A percentile compares a stretch with the other conserved stretches of the same genome.
Conservation (phyloP, 2,113 vertebrate genomes). For the Hystrix brachyura region DNA sequence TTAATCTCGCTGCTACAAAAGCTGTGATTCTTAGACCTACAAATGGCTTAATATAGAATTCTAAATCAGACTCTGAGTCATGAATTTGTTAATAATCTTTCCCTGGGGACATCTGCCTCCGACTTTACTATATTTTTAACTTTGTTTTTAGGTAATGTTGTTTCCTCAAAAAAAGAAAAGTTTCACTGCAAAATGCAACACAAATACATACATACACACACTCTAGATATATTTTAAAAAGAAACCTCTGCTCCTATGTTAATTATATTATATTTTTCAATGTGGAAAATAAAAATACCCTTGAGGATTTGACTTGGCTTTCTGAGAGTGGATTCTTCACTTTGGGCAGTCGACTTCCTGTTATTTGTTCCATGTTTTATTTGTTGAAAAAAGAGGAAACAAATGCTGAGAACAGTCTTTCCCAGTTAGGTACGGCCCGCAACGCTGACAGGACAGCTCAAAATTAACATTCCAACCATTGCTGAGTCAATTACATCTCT, state of each 20-base stretch:
- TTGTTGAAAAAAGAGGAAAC: conserved; percentile 44
- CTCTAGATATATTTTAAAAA: neutral
- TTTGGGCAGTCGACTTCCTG: conserved; percentile 23
- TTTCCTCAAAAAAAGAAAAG: neutral
- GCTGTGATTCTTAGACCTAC: conserved; percentile 32
- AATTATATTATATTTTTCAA: conserved; percentile 23
- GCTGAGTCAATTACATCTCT: conserved; percentile 29
- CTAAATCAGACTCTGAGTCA: conserved; percentile 7
- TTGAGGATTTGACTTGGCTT: neutral
- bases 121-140: neutral
- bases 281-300: conserved; percentile 7
- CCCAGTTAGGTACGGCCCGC: neutral
- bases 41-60: conserved; percentile 42
- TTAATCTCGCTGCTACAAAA: neutral
- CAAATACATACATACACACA: neutral
- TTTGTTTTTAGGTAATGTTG: conserved; percentile 7
- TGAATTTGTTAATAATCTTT: neutral
- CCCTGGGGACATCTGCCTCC: neutral
- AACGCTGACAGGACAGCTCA: neutral
- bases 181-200: neutral
- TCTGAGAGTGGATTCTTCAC: conserved; percentile 3
- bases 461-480: conserved; percentile 5
- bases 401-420: neutral
- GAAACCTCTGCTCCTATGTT: neutral
- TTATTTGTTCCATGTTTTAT: conserved; percentile 9